Percentiles rank a stretch among this genome's conserved stretches.
Evolutionary conservation across 2,888 invertebrate species (phyloP).

Genomic region (Meghimatium bilineatum): DNA sequence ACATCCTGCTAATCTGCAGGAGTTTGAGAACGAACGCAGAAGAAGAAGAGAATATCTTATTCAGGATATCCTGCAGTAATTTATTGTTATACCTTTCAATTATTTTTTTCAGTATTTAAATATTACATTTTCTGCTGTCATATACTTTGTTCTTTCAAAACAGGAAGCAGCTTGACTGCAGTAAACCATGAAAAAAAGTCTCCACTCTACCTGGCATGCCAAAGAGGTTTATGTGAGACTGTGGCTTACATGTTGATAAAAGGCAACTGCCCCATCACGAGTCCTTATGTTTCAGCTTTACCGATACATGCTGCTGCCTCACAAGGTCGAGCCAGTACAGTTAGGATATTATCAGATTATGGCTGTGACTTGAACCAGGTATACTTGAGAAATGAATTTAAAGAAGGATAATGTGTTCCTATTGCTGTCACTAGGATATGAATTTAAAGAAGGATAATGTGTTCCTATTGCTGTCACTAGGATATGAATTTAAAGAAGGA

Average conservation of each 20-base stretch:
- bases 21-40: too few relatives aligned
- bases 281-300: conserved; percentile 57
- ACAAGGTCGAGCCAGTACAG: conserved; percentile 63
- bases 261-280: conserved; percentile 58
- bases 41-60: too few relatives aligned
- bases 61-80: too few relatives aligned
- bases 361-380: conserved; percentile 74
- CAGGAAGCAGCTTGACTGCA: conserved; percentile 73
- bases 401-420: background rate
- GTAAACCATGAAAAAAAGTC: conserved; percentile 64
- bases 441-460: too few relatives aligned
- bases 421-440: too few relatives aligned
- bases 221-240: conserved; percentile 67
- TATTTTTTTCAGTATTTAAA: too few relatives aligned
- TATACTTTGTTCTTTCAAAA: conserved; percentile 2
- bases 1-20: too few relatives aligned
- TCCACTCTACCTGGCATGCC: conserved; percentile 72
- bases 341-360: conserved; percentile 66
- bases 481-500: too few relatives aligned
- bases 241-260: conserved; percentile 64
- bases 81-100: too few relatives aligned
- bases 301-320: conserved; percentile 71
- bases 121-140: background rate
- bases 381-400: background rate
- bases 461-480: too few relatives aligned